Conservation (phyloP, 2,113 vertebrate species). For the Colistium nudipinnis region DNA sequence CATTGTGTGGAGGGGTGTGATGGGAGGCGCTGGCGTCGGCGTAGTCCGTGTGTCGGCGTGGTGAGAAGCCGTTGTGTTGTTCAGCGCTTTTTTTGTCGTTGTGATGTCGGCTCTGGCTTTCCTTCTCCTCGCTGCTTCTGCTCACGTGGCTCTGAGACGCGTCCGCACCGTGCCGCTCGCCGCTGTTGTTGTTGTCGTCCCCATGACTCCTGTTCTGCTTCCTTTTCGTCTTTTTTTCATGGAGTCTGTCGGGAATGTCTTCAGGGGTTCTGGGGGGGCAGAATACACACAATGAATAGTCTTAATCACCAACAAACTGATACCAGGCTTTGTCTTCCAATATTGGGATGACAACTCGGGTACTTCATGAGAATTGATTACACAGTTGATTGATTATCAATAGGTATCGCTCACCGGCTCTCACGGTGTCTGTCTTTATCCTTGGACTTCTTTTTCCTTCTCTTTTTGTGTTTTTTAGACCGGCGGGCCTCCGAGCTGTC, state of each 20-base stretch:
- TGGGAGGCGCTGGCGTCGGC: not conserved
- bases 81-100: conserved; percentile 51
- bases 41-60: conserved; percentile 20
- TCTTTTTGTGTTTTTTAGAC: conserved; percentile 88
- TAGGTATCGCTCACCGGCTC: conserved; percentile 81
- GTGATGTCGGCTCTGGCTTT: conserved; percentile 63
- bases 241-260: conserved; percentile 73
- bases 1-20: conserved; percentile 21
- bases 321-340: not conserved
- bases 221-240: conserved; percentile 85
- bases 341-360: too few species aligned
- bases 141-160: conserved; percentile 28
- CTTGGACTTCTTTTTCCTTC: conserved; percentile 94
- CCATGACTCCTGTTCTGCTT: conserved; percentile 86
- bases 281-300: not conserved
- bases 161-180: conserved; percentile 54
- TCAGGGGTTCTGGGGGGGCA: conserved; percentile 76
- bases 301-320: not conserved
- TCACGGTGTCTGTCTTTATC: conserved; percentile 86
- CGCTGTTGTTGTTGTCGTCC: conserved; percentile 73
- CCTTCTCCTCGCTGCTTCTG: conserved; percentile 57
- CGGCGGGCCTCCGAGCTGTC: conserved; percentile 67
- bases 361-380: not conserved
- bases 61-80: not conserved
- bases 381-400: not conserved